Conservation (phyloP, 92 coral and sea anemone species). For the Hydrozoanthus gracilis region DNA sequence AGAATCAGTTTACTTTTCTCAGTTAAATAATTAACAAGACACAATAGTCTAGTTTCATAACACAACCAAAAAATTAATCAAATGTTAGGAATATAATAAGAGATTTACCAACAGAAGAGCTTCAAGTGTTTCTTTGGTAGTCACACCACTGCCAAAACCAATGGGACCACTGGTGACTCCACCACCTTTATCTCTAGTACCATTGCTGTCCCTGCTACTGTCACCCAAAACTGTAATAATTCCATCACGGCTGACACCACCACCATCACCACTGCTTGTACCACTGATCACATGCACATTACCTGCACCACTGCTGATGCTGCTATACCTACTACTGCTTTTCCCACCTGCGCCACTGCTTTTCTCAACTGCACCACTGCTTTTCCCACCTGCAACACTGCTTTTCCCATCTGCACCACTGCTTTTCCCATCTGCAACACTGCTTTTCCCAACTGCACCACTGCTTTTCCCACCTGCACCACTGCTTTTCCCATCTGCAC, state of each 20-base stretch:
- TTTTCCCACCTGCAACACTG: neutral
- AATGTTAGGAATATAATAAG: neutral
- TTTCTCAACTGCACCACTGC: neutral
- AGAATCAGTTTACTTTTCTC: neutral
- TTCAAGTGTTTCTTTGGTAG: conserved; percentile 4
- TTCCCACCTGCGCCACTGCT: neutral
- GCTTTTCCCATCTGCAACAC: neutral
- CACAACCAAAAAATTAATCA: neutral
- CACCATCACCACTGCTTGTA: neutral
- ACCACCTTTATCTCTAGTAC: neutral
- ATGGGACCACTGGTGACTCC: neutral
- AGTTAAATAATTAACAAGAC: neutral
- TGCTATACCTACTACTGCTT: neutral
- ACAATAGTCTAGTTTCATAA: too few relatives aligned
- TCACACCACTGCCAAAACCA: neutral
- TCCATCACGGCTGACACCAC: neutral
- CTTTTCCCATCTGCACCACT: neutral
- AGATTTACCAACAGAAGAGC: neutral
- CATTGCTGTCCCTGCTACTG: neutral
- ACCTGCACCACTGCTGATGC: neutral
- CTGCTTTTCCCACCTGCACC: neutral
- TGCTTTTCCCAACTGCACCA: neutral
- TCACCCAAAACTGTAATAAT: neutral
- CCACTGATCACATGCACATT: neutral
- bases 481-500: neutral